Base-by-base conservation (phyloP, 2,113 vertebrate species). In the Chloroceryle aenea region DNA sequence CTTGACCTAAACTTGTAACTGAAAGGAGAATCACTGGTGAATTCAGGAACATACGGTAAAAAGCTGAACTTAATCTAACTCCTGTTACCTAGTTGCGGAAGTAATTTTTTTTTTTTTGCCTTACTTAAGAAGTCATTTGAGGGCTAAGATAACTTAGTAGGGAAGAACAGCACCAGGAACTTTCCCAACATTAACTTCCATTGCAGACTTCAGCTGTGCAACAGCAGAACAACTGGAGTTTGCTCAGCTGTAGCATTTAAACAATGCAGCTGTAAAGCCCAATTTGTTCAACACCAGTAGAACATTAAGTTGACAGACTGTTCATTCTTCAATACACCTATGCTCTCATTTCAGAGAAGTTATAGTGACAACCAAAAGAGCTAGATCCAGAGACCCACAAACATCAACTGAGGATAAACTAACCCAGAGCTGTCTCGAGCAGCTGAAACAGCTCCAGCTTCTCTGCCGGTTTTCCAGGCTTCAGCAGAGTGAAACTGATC, bases 401-500 rank as follows among this genome's bases (percentile, higher is more conserved):
- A 93, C 83, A 78, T 75, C 56, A 96, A 94, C 90, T 78, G 38
- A 10, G 73, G 73, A 94, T 92, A 94, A 96, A 85, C 59, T 86
- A 93, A 94, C 22, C 78, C 29, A 75, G 73, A 81, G 76, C 92
- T 78, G 80, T 89, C 80, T 90, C 1, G 0, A 81, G 84, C 53
- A 89, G 80, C 88, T 95, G 95, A 93, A 92, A 89, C 5, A 0
- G 88, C 72, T 96, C 96, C 96, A 96, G 90, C 66, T 89, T 81
- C 86, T 93, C 83, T 81, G 76, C 88, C 78, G 93, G 72, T 92
- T 95, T 93, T 96, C 95, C 88, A 94, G 73, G 76, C 91, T 95
- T 93, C 80, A 85, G 90, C 52, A 58, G 85, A 95, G 92, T 96
- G 95, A 97, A 96, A 96, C 96, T 1, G 90, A 96, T 94, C 93